These are phyloP conservation scores for Sterrhoptilus dennistouni DNA, from an alignment of 2,113 vertebrate genomes.

Conservation along the genomic window DNA sequence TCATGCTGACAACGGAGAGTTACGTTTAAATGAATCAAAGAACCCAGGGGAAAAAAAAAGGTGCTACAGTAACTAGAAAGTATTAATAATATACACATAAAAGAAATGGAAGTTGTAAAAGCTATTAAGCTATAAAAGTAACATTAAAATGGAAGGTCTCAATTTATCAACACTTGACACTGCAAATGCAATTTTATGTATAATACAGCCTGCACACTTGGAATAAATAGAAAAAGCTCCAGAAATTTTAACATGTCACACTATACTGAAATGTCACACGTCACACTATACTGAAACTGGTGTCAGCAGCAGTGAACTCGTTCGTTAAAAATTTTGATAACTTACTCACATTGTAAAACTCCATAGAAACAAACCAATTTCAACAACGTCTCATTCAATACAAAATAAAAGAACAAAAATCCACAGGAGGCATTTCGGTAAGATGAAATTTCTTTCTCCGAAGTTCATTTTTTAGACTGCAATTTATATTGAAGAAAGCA, in stretches of 20 bases:
- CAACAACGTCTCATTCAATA: background rate
- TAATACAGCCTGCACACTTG: background rate
- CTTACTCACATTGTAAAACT: background rate
- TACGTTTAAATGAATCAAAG: background rate
- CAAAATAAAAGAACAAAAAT: background rate
- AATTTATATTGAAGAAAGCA: constrained; percentile 13
- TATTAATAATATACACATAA: background rate
- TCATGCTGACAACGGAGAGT: background rate
- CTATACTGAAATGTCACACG: too few species aligned
- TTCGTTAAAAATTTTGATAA: background rate
- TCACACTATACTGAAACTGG: background rate
- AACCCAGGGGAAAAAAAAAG: background rate
- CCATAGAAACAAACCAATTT: background rate
- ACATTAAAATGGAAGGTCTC: background rate
- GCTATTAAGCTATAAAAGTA: background rate
- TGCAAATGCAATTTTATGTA: background rate
- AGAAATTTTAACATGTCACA: background rate
- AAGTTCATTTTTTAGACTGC: constrained; percentile 12
- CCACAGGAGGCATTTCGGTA: background rate
- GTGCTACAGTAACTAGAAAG: background rate
- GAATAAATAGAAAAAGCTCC: background rate
- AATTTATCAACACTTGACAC: background rate
- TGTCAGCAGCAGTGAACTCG: background rate
- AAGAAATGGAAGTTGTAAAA: background rate
- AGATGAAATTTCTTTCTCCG: background rate